Conservation (phyloP, 2,888 invertebrate species). For the Chironomus riparius region DNA sequence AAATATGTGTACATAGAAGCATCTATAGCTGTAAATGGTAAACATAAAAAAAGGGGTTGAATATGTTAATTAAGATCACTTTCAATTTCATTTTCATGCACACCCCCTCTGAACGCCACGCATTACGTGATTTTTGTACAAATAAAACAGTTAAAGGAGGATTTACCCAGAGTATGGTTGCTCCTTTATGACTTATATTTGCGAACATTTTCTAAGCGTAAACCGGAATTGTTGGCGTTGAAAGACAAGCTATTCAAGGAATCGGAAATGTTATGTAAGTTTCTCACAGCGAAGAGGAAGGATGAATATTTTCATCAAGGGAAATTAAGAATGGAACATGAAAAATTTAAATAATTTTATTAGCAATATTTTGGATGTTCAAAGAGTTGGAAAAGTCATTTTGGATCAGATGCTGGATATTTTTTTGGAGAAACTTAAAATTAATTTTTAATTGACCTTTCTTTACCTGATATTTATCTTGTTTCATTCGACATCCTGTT, state of each 20-base stretch:
- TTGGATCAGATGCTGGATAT: too few species aligned
- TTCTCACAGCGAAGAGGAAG: neutral
- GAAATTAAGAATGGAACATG: constrained; percentile 14
- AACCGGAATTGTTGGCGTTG: constrained; percentile 34
- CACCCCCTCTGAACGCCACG: neutral
- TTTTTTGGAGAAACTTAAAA: too few species aligned
- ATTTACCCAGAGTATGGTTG: constrained; percentile 45
- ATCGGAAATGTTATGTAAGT: constrained; percentile 35
- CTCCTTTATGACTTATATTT: constrained; percentile 49
- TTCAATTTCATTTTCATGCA: neutral
- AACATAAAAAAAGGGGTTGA: constrained; percentile 11
- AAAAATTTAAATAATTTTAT: constrained; percentile 10
- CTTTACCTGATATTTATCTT: too few species aligned
- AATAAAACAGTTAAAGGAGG: constrained; percentile 33
- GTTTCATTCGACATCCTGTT: too few species aligned
- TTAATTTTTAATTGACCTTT: too few species aligned
- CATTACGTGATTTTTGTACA: neutral
- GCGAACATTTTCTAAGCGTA: constrained; percentile 43
- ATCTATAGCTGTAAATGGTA: neutral
- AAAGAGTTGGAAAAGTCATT: too few species aligned
- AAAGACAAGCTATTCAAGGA: constrained; percentile 36
- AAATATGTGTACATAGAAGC: too few species aligned
- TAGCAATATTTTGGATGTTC: too few species aligned
- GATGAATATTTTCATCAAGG: constrained; percentile 1
- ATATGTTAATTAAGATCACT: constrained; percentile 22